Evolutionary conservation across 2,797 vertebrate species (phyloP), one percentile per base, ranked within the genome.

Genomic region (Malurus leucopterus): DNA sequence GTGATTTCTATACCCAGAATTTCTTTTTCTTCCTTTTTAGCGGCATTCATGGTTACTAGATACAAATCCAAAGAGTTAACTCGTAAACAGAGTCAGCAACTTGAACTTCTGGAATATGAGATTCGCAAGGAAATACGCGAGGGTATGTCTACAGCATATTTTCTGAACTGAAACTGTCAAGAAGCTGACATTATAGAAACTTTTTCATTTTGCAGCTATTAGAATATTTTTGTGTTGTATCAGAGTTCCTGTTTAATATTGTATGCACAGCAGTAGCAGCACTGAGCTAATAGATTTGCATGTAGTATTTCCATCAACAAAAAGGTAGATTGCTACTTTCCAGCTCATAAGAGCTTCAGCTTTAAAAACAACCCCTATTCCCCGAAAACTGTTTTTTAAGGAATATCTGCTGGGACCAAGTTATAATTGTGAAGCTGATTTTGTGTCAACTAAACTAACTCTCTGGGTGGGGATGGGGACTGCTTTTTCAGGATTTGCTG

Each of bases 61-160:
- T 96, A 96, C 59, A 97, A 98, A 90, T 98, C 98, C 36, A 98
- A 96, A 89, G 97, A 98, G 85, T 95, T 99, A 68, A 98, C 97
- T 23, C 96, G 88, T 40, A 96, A 95, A 87, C 98, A 99, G 96
- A 98, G 98, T 88, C 96, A 95, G 65, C 95, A 95, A 7, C 96
- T 99, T 58, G 98, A 98, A 71, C 95, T 97, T 26, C 87, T 99
- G 85, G 99, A 99, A 83, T 97, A 98, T 3, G 97, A 99, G 82
- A 97, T 99, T 78, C 97, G 99, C 92, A 99, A 98, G 49, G 98
- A 99, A 92, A 99, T 99, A 77, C 97, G 99, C 6, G 98, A 99
- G 78, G 99, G 99, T 99, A 85, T 38, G 97, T 96, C 40, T 79
- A 3, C 69, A 59, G 54, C 17, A 2, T 72, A 8, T 90, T 84